A percentile compares a stretch with the other conserved stretches of the same genome.
Conservation (phyloP, 2,888 invertebrate species). For the Spodoptera littoralis region DNA sequence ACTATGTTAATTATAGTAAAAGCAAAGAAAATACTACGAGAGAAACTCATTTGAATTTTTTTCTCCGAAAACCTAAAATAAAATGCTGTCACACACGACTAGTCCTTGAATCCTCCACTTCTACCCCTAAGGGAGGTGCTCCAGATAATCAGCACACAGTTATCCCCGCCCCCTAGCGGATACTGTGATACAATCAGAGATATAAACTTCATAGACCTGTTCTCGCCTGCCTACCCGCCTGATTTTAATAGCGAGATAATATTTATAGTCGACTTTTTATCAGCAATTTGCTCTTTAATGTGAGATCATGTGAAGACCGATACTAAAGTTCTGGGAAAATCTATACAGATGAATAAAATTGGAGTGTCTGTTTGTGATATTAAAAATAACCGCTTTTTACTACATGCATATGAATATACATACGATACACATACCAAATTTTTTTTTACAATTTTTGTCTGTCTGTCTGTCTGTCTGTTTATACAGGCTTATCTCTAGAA, state of each 20-base stretch:
- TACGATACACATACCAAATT: too few relatives aligned
- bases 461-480: too few relatives aligned
- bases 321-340: background rate
- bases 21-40: too few relatives aligned
- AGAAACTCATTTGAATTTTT: too few relatives aligned
- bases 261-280: constrained; percentile 41
- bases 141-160: constrained; percentile 34
- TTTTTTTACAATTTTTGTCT: too few relatives aligned
- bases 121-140: constrained; percentile 15
- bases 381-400: too few relatives aligned
- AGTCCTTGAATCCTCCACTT: background rate
- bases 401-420: too few relatives aligned
- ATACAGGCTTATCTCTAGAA: too few relatives aligned
- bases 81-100: too few relatives aligned
- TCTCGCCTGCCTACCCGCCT: constrained; percentile 38
- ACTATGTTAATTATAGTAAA: too few relatives aligned
- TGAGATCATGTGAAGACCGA: constrained; percentile 16
- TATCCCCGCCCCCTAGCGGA: constrained; percentile 42
- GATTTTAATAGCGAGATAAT: constrained; percentile 47
- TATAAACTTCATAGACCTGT: constrained; percentile 41
- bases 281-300: constrained; percentile 38
- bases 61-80: too few relatives aligned
- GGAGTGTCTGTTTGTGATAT: too few relatives aligned
- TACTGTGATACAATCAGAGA: constrained; percentile 46
- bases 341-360: background rate